phyloP scores from a whole-genome alignment of 37 sponge, comb jelly and placozoan species.

The Tethya wilhelma region DNA sequence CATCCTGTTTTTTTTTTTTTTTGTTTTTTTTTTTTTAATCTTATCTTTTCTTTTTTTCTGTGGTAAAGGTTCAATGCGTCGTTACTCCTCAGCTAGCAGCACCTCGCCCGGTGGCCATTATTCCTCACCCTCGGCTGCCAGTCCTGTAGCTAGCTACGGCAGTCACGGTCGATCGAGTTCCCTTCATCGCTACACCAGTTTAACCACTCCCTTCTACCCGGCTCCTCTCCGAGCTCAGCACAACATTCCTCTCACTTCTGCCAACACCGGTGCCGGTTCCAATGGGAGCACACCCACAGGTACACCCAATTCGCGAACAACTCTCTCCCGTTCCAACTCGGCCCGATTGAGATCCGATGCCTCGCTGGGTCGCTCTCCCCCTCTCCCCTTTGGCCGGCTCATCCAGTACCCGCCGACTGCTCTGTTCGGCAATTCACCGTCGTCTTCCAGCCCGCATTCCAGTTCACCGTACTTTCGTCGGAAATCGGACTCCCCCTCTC shows the following conservation, averaged over 20 bases:
- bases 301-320: background rate
- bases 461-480: background rate
- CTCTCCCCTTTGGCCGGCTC: conserved; percentile 11
- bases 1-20: too few species aligned
- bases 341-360: too few species aligned
- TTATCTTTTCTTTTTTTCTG: too few species aligned
- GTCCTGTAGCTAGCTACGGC: conserved; percentile 14
- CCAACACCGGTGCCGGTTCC: too few species aligned
- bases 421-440: background rate
- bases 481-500: background rate
- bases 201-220: conserved; percentile 58
- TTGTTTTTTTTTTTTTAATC: too few species aligned
- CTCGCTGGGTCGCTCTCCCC: background rate
- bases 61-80: too few species aligned
- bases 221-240: conserved; percentile 1
- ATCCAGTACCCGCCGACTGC: background rate
- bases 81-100: background rate
- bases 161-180: too few species aligned
- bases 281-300: background rate
- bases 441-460: background rate
- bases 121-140: conserved; percentile 18
- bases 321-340: conserved; percentile 6
- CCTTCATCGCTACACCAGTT: conserved; percentile 21
- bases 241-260: background rate
- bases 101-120: background rate